Evolutionary conservation across 2,888 invertebrate species (phyloP).

Genomic region (Tenthredo amoena): DNA sequence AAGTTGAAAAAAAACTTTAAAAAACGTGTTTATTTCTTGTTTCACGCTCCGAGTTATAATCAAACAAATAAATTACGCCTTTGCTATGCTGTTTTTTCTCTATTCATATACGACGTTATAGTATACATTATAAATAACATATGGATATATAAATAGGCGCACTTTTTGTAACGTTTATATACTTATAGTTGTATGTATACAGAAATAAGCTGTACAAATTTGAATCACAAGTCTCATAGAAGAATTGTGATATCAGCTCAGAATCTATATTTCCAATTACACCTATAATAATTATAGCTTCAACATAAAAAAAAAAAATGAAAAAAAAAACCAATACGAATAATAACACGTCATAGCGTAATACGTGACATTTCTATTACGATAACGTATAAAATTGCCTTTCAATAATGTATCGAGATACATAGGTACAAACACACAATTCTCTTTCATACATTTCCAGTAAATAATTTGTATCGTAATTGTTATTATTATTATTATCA

Average conservation of each 20-base stretch:
- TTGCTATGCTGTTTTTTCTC: conserved; percentile 49
- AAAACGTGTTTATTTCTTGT: background rate
- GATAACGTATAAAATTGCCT: conserved; percentile 36
- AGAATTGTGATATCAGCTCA: conserved; percentile 29
- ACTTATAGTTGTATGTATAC: conserved; percentile 5
- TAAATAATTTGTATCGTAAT: background rate
- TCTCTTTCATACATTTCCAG: conserved; percentile 14
- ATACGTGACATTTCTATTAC: conserved; percentile 27
- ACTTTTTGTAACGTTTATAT: conserved; percentile 44
- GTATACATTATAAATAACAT: conserved; percentile 5
- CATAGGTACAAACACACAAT: conserved; percentile 31
- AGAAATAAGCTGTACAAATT: conserved; percentile 19
- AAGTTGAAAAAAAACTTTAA: background rate
- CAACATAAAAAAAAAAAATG: background rate
- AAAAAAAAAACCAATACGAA: background rate
- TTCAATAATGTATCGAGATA: conserved; percentile 8
- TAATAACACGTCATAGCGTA: background rate
- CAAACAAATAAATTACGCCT: conserved; percentile 22
- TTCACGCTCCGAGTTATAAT: background rate
- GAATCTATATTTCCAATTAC: conserved; percentile 28
- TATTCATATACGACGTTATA: background rate
- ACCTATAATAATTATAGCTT: background rate
- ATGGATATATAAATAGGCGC: conserved; percentile 26
- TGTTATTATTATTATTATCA: conserved; percentile 1
- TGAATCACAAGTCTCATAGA: conserved; percentile 17